These are phyloP conservation scores for Berghia stephanieae DNA, from an alignment of 1,140 invertebrate species.

Conservation along the genomic window DNA sequence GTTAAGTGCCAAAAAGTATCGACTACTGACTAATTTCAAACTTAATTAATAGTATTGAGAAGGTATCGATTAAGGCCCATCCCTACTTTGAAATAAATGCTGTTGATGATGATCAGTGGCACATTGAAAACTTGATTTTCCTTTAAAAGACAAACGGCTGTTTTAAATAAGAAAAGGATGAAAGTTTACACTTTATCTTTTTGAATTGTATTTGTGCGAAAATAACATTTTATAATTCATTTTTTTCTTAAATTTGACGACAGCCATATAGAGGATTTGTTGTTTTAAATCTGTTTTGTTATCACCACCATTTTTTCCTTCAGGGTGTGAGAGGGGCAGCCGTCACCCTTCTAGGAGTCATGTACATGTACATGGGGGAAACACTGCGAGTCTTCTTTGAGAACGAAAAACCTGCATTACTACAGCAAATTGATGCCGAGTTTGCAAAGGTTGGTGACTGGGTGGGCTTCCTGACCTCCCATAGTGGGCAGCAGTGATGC, in stretches of 20 bases:
- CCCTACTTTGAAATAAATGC: too few relatives aligned
- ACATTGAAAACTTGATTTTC: too few relatives aligned
- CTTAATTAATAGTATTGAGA: too few relatives aligned
- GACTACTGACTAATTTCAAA: too few relatives aligned
- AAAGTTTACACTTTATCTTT: background rate
- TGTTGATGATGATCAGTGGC: too few relatives aligned
- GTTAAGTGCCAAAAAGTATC: too few relatives aligned
- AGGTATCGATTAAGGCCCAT: too few relatives aligned
- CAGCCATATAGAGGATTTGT: too few relatives aligned
- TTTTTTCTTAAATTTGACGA: background rate
- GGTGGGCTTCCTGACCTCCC: too few relatives aligned
- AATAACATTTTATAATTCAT: background rate
- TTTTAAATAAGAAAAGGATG: too few relatives aligned
- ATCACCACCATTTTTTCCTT: background rate
- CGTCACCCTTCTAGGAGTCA: constrained; percentile 75
- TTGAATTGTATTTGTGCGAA: background rate
- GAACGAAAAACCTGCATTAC: constrained; percentile 84
- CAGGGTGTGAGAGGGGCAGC: constrained; percentile 78
- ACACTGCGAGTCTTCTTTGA: constrained; percentile 83
- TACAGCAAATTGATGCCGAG: constrained; percentile 87
- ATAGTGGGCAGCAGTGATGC: too few relatives aligned
- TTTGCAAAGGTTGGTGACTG: constrained; percentile 79
- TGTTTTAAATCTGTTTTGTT: background rate
- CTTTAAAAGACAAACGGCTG: too few relatives aligned
- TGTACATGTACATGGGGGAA: constrained; percentile 84